These are phyloP conservation scores for Volucella inflata DNA, from an alignment of 2,888 invertebrate species.

Conservation along the genomic window DNA sequence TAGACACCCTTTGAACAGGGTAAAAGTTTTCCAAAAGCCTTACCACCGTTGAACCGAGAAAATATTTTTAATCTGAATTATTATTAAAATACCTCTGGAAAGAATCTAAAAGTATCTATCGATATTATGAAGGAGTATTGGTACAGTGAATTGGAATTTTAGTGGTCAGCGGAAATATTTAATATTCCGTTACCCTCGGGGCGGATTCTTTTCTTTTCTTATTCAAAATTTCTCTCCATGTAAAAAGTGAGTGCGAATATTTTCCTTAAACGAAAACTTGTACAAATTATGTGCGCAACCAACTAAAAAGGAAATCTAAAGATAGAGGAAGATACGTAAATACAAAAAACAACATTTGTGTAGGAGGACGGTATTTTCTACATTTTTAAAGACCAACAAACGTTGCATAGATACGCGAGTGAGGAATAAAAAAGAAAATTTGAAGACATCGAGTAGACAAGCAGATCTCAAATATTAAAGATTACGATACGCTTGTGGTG, in stretches of 20 bases:
- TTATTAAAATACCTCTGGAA: conserved; percentile 59
- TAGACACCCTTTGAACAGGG: background rate
- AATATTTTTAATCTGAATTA: conserved; percentile 73
- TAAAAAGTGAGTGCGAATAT: background rate
- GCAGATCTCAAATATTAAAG: no score
- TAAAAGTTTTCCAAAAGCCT: conserved; percentile 24
- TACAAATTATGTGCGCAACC: no score
- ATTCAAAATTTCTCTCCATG: conserved; percentile 10
- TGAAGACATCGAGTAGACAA: no score
- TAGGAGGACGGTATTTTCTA: no score
- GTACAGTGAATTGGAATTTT: conserved; percentile 60
- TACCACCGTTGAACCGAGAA: conserved; percentile 20
- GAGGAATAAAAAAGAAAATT: no score
- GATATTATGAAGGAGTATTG: conserved; percentile 25
- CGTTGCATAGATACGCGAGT: no score
- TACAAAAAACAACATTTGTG: no score
- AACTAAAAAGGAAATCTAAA: background rate
- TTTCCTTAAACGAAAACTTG: background rate
- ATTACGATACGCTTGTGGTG: no score
- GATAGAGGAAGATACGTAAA: no score
- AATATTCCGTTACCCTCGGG: conserved; percentile 61
- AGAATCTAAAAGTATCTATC: conserved; percentile 59
- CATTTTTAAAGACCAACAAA: no score
- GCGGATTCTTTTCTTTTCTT: conserved; percentile 30
- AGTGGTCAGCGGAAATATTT: conserved; percentile 71